Conservation (phyloP, 2,797 vertebrate species). For the Antennarius maculatus region DNA sequence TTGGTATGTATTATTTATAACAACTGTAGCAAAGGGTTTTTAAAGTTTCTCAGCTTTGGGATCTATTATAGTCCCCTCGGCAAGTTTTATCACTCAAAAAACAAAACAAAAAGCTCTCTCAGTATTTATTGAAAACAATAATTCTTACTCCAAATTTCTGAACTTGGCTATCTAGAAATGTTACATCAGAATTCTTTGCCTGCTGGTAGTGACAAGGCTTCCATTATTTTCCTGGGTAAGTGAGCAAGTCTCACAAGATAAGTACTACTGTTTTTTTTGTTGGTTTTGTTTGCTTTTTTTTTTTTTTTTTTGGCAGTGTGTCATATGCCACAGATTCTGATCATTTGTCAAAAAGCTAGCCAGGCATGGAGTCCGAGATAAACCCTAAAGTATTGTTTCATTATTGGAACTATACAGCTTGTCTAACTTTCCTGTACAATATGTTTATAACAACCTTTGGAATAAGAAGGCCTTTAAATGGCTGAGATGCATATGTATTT, state of each 20-base stretch:
- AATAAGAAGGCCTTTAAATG: conserved; percentile 77
- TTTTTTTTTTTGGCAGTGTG: conserved; percentile 47
- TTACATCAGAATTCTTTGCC: conserved; percentile 38
- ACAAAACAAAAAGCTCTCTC: conserved; percentile 1
- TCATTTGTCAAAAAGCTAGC: conserved; percentile 46
- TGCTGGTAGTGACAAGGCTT: conserved; percentile 30
- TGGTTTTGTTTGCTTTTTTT: too few species aligned
- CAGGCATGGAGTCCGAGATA: conserved; percentile 53
- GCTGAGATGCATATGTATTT: conserved; percentile 79
- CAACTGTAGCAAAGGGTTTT: conserved; percentile 17
- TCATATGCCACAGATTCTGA: conserved; percentile 53
- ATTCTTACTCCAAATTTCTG: conserved; percentile 20
- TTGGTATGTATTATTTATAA: conserved; percentile 27
- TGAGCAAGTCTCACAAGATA: conserved; percentile 46
- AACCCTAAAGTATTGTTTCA: conserved; percentile 63
- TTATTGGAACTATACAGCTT: conserved; percentile 65
- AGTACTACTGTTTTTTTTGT: conserved; percentile 27
- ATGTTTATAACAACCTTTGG: conserved; percentile 77
- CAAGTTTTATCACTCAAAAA: conserved; percentile 14
- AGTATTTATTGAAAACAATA: conserved; percentile 29
- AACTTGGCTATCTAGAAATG: conserved; percentile 27
- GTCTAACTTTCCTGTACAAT: conserved; percentile 68
- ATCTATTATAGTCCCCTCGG: conserved; percentile 11
- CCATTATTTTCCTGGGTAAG: conserved; percentile 42
- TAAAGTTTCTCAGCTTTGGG: conserved; percentile 22